Evolutionary conservation across 2,888 invertebrate genomes (phyloP), one percentile per base, ranked within the genome.

Genomic region (Diaperis boleti): DNA sequence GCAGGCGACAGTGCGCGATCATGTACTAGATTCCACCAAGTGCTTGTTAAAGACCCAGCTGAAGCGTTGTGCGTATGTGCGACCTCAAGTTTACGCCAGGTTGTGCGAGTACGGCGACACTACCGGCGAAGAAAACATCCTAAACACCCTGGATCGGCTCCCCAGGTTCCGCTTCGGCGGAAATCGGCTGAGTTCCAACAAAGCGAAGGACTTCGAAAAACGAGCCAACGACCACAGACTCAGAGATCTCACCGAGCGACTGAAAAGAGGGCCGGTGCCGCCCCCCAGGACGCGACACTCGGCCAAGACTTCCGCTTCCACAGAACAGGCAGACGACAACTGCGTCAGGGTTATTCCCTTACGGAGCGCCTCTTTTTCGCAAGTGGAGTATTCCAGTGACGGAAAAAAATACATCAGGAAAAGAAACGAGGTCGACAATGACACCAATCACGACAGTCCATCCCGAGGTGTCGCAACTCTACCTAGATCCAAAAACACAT

Each of bases 311-410:
- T 69, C 72, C 50, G 65, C 72, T 45, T 69, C 74, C n/a, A 70
- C 72, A 7, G 67, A 72, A 17, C 64, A 66, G 22, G 67, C 71
- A 8, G 55, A 67, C 11, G 45, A 62, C 20, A 57, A 59, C 49
- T 62, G 49, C 37, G 47, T 37, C 47, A 45, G 74, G 39, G 64
- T 67, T 13, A 66, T 90, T 71, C 92, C 93, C 1, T 90, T 89
- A 77, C 87, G 94, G 31, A 93, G 93, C 75, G 92, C 93, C 3
- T 94, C 94, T 4, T 94, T 95, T 76, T 93, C 94, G 0, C 93
- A 94, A 81, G 92, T 92, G 65, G 94, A 94, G 79, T 91, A 89
- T 74, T 84, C 83, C 6, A 84, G 88, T 0, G 87, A 87, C 54
- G 88, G 88, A 66, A 84, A 85, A 39, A 87, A 87, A 72, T 87